phyloP scores from a whole-genome alignment of 2,113 vertebrate genomes.

The Hippopotamus amphibius region DNA sequence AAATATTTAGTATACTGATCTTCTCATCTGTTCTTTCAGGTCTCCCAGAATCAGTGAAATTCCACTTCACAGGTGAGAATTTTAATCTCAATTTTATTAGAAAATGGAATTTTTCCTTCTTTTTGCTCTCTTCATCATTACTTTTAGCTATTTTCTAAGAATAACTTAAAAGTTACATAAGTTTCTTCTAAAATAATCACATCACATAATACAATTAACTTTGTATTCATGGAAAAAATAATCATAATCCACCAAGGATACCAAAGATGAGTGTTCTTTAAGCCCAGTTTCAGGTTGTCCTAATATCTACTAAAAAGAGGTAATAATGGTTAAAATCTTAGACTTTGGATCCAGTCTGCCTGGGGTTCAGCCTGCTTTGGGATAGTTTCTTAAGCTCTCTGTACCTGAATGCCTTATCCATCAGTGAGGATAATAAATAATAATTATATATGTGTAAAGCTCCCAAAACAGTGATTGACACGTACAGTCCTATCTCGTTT shows the following conservation, averaged over 20 bases:
- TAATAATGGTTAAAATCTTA: neutral
- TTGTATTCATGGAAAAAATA: neutral
- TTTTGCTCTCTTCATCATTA: neutral
- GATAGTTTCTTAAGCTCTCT: neutral
- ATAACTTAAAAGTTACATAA: neutral
- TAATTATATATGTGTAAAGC: neutral
- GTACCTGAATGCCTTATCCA: neutral
- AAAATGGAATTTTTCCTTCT: slow-evolving; percentile 8
- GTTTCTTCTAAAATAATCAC: neutral
- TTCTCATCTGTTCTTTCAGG: slow-evolving; percentile 85
- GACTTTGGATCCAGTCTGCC: neutral
- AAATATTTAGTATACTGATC: neutral
- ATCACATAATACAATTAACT: neutral
- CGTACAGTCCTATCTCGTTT: neutral
- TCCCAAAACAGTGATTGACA: neutral
- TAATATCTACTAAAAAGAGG: neutral
- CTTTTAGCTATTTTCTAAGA: neutral
- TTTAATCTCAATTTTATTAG: neutral
- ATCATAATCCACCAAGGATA: neutral
- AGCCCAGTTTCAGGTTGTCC: neutral
- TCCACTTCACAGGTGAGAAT: slow-evolving; percentile 95
- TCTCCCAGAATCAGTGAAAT: slow-evolving; percentile 94
- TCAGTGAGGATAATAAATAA: neutral
- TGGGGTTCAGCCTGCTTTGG: neutral
- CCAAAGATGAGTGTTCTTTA: slow-evolving; percentile 16